Conservation (phyloP, 2,888 invertebrate genomes). For the Lathronympha strigana region DNA sequence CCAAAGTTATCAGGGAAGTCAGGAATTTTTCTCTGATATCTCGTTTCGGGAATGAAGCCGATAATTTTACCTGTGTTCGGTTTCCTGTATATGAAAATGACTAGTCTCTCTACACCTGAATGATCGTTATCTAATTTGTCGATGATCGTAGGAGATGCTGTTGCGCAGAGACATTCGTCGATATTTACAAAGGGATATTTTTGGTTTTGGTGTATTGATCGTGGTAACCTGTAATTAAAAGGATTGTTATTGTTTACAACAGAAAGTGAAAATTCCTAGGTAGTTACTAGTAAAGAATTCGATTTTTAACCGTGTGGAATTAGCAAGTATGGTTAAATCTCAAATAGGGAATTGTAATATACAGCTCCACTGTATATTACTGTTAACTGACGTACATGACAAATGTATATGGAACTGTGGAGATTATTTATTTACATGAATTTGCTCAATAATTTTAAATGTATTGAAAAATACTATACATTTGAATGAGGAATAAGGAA, state of each 20-base stretch:
- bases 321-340: no score
- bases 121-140: conserved; percentile 46
- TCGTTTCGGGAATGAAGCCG: conserved; percentile 56
- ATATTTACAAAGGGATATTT: neutral
- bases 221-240: conserved; percentile 12
- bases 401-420: no score
- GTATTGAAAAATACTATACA: no score
- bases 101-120: conserved; percentile 56
- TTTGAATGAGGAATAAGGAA: no score
- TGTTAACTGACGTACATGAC: no score
- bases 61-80: conserved; percentile 48
- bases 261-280: no score
- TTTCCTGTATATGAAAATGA: conserved; percentile 62
- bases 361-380: no score
- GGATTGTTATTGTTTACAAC: neutral
- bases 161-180: neutral
- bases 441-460: no score
- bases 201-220: neutral
- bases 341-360: no score
- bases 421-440: no score
- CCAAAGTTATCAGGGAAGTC: conserved; percentile 52
- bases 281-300: no score
- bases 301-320: neutral
- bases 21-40: conserved; percentile 62
- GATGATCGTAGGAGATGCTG: conserved; percentile 44